Conservation (phyloP, 2,797 vertebrate species). For the Prunella strophiata region DNA sequence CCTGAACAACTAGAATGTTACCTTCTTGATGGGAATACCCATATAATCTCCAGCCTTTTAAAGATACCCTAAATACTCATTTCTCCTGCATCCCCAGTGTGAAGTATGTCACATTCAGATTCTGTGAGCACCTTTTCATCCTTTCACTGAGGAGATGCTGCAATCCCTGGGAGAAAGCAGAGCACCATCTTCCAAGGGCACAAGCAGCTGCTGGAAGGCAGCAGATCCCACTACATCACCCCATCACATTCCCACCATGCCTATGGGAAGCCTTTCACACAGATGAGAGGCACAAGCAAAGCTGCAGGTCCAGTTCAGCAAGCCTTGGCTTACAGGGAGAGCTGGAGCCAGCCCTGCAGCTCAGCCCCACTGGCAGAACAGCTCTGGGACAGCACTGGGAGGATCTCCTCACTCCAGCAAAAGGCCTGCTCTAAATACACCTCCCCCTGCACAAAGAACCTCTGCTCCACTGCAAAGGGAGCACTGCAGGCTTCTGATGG, state of each 20-base stretch:
- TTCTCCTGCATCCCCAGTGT: background rate
- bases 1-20: background rate
- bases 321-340: accelerated
- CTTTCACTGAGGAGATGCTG: background rate
- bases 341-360: background rate
- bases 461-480: background rate
- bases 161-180: background rate
- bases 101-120: background rate
- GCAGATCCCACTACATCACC: background rate
- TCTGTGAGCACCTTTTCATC: background rate
- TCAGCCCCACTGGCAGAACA: accelerated
- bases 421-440: background rate
- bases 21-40: background rate
- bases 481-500: background rate
- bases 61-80: background rate
- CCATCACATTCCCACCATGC: background rate
- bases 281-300: background rate
- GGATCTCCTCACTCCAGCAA: background rate
- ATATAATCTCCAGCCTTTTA: background rate
- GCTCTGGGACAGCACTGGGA: accelerated
- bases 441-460: background rate
- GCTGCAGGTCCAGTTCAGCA: slow-evolving; percentile 40
- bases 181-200: background rate
- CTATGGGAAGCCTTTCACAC: background rate
- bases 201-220: background rate